These are phyloP conservation scores for Saturnia japonica DNA, from an alignment of 2,888 invertebrate genomes.

Conservation along the genomic window DNA sequence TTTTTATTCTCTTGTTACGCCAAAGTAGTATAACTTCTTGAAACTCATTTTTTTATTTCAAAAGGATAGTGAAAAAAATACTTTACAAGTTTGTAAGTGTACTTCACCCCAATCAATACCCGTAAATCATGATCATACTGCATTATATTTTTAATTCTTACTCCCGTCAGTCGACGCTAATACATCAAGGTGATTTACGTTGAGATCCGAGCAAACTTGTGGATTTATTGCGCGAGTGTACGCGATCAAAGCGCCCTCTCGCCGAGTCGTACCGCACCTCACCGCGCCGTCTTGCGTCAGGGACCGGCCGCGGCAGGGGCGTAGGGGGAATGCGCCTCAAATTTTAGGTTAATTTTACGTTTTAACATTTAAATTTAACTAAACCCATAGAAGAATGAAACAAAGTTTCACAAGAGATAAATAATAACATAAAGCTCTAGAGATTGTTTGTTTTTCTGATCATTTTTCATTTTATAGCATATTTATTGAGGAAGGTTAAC, in stretches of 20 bases:
- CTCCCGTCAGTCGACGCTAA: slow-evolving; percentile 42
- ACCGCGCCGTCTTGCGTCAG: slow-evolving; percentile 8
- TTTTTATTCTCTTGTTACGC: too few species aligned
- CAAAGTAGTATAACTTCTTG: too few species aligned
- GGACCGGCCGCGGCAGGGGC: too few species aligned
- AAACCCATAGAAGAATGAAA: too few species aligned
- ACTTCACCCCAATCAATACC: slow-evolving; percentile 16
- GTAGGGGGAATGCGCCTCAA: background rate
- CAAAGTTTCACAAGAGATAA: too few species aligned
- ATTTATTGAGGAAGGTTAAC: too few species aligned
- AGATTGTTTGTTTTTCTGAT: too few species aligned
- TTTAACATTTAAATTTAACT: background rate
- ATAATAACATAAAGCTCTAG: too few species aligned
- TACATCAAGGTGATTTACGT: slow-evolving; percentile 61
- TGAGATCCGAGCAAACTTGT: slow-evolving; percentile 50
- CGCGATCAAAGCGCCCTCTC: slow-evolving; percentile 17
- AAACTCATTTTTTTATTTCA: too few species aligned
- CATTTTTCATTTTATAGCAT: too few species aligned
- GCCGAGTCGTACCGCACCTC: slow-evolving; percentile 17
- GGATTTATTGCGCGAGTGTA: slow-evolving; percentile 46
- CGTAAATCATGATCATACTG: slow-evolving; percentile 30
- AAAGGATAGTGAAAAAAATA: background rate
- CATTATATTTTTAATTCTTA: slow-evolving; percentile 58
- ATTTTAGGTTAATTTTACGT: background rate
- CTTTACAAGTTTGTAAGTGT: slow-evolving; percentile 3